phyloP scores from a whole-genome alignment of 2,888 invertebrate species.

The Sarcophaga subvicina region DNA sequence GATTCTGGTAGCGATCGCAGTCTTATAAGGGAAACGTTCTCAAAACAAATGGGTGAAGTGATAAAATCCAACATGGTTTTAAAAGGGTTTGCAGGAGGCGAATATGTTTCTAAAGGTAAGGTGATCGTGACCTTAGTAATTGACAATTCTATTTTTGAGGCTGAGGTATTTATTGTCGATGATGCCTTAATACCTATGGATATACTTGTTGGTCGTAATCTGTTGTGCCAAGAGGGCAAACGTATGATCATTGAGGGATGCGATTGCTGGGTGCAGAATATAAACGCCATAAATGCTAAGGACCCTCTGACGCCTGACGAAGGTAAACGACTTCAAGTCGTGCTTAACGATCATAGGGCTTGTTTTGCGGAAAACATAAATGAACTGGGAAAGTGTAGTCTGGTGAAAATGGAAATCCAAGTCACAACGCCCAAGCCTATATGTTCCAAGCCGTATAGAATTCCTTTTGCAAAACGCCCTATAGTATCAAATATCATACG shows the following conservation, averaged over 20 bases:
- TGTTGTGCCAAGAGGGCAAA: conserved; percentile 9
- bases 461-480: too few relatives aligned
- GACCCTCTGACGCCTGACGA: too few relatives aligned
- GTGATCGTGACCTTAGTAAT: conserved; percentile 42
- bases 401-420: too few relatives aligned
- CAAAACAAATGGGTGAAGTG: neutral
- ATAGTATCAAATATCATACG: too few relatives aligned
- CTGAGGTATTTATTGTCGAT: neutral
- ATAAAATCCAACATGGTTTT: neutral
- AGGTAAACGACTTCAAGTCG: too few relatives aligned
- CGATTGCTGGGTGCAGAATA: conserved; percentile 36
- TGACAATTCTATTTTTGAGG: conserved; percentile 22
- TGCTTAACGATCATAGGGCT: too few relatives aligned
- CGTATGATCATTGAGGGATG: conserved; percentile 42
- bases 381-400: too few relatives aligned
- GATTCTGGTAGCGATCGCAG: conserved; percentile 18
- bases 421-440: too few relatives aligned
- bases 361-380: too few relatives aligned
- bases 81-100: conserved; percentile 33
- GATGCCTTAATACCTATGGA: neutral
- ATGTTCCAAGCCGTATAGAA: too few relatives aligned
- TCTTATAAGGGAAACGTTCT: conserved; percentile 10
- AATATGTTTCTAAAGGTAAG: conserved; percentile 41
- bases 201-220: conserved; percentile 1
- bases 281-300: neutral